These are phyloP conservation scores for Autographa pulchrina DNA, from an alignment of 2,888 invertebrate genomes.

Conservation along the genomic window DNA sequence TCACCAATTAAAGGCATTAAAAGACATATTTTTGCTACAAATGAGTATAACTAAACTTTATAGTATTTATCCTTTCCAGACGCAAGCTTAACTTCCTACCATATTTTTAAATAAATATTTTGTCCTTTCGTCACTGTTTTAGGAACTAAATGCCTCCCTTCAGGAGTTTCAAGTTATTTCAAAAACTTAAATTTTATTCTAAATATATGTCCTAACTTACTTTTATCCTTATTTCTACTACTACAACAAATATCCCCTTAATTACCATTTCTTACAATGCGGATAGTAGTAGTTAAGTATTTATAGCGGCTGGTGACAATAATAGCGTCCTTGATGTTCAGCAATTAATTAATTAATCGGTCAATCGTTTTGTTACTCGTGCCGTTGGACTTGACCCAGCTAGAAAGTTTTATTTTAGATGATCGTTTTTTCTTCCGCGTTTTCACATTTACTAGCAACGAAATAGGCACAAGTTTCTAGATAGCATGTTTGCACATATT, in stretches of 20 bases:
- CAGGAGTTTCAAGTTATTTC: no score
- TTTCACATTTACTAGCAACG: conserved; percentile 19
- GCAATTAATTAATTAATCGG: conserved; percentile 26
- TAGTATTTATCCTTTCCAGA: no score
- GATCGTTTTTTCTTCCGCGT: conserved; percentile 56
- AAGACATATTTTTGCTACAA: no score
- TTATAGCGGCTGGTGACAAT: background rate
- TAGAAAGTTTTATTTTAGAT: conserved; percentile 64
- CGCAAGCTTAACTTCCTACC: no score
- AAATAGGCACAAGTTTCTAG: conserved; percentile 23
- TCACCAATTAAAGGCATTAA: no score
- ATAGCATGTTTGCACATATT: conserved; percentile 26
- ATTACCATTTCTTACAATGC: background rate
- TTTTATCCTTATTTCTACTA: background rate
- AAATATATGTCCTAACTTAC: no score
- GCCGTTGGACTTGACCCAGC: conserved; percentile 65
- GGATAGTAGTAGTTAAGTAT: background rate
- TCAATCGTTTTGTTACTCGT: conserved; percentile 32
- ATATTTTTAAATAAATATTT: no score
- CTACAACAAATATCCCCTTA: background rate
- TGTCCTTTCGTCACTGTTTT: no score
- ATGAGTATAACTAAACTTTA: no score
- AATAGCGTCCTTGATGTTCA: conserved; percentile 14
- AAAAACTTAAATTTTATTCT: no score
- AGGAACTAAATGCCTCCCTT: no score